Conservation (phyloP, 1,140 invertebrate genomes). For the Limonius californicus region DNA sequence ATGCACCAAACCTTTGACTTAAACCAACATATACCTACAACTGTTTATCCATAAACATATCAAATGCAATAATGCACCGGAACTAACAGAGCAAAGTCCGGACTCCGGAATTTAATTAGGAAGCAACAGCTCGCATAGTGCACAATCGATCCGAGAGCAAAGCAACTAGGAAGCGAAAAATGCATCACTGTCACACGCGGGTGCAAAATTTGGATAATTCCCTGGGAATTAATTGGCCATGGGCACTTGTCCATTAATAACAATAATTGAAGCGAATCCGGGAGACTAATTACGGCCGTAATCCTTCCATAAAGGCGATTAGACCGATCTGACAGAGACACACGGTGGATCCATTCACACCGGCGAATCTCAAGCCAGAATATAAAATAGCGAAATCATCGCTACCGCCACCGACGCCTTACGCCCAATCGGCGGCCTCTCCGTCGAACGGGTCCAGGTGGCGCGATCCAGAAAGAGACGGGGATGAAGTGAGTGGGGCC, state of each 20-base stretch:
- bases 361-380: neutral
- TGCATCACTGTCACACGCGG: neutral
- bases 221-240: conserved; percentile 5
- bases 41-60: no score
- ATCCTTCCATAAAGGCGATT: neutral
- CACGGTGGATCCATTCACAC: neutral
- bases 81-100: no score
- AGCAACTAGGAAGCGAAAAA: neutral
- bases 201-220: conserved; percentile 5
- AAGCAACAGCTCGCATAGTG: no score
- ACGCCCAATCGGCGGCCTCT: neutral
- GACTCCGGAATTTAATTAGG: no score
- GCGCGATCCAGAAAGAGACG: neutral
- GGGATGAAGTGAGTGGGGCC: neutral
- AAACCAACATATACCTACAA: no score
- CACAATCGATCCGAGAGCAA: no score
- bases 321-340: neutral
- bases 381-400: conserved; percentile 7
- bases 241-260: conserved; percentile 4
- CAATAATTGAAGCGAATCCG: conserved; percentile 3
- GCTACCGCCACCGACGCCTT: neutral
- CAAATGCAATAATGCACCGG: no score
- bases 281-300: neutral
- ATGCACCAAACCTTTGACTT: no score
- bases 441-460: neutral